Percentiles rank a stretch among this genome's conserved stretches.
These are phyloP conservation scores for Phorcus lineatus DNA, from an alignment of 2,888 invertebrate genomes.

Conservation along the genomic window DNA sequence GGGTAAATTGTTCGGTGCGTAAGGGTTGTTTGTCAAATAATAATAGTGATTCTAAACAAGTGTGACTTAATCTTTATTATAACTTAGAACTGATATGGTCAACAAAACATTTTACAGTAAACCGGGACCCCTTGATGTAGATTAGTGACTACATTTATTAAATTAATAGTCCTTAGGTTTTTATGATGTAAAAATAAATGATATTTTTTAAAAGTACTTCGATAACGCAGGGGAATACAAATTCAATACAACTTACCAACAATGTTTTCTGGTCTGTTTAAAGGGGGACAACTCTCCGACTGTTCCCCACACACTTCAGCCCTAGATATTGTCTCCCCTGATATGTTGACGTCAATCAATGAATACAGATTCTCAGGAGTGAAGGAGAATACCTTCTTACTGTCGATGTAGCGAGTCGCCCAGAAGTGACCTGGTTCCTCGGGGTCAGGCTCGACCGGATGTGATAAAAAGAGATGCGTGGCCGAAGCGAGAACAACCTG, in stretches of 20 bases:
- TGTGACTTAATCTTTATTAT: too few relatives aligned
- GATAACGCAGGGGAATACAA: too few relatives aligned
- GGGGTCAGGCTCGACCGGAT: constrained; percentile 62
- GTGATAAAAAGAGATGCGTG: constrained; percentile 62
- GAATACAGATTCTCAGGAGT: constrained; percentile 50
- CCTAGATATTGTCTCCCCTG: constrained; percentile 35
- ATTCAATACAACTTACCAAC: constrained; percentile 61
- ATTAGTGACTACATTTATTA: neutral
- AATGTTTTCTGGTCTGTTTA: constrained; percentile 59
- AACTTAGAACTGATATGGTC: too few relatives aligned
- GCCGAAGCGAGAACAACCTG: constrained; percentile 58
- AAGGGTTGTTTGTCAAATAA: too few relatives aligned
- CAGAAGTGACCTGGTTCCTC: constrained; percentile 63
- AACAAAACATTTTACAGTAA: too few relatives aligned
- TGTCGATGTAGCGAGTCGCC: constrained; percentile 58
- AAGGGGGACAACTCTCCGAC: constrained; percentile 49
- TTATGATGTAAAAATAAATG: too few relatives aligned
- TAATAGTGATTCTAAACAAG: too few relatives aligned
- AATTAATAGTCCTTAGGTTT: neutral
- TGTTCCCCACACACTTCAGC: constrained; percentile 49
- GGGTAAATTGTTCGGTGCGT: too few relatives aligned
- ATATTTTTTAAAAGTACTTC: too few relatives aligned
- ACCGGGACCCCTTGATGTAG: too few relatives aligned
- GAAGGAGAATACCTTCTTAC: constrained; percentile 49
- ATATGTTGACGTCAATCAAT: constrained; percentile 41